Evolutionary conservation across 2,797 vertebrate species (phyloP), one percentile per base, ranked within the genome.

Genomic region (Gadopsis bispinosus): DNA sequence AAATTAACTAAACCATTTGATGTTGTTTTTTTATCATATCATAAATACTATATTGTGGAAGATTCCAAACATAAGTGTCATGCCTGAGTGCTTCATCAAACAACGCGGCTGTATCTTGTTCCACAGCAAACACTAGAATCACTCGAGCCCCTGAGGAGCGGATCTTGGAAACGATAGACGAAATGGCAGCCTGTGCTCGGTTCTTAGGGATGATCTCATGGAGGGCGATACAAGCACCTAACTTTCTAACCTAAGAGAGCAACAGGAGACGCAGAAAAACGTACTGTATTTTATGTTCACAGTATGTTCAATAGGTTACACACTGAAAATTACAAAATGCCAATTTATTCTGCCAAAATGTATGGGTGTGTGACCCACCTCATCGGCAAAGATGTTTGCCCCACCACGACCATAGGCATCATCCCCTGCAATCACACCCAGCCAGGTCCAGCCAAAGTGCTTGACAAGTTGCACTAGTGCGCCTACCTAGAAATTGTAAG

Each of bases 371-470:
- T 10, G 20, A 82, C 73, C 31, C 17, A 96, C 92, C 79, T 95
- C 75, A 14, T 94, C 63, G 1, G 81, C 91, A 77, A 96, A 96
- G 20, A 95, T 93, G 47, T 92, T 95, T 17, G 95, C 93, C 0
- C 96, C 95, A n/a, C 92, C 91, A 19, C 83, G 94, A 20, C 95
- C 95, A 43, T 96, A 96, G 0, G 91, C 95, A 66, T 96, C 96
- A 55, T 96, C 95, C 0, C 95, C 95, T 41, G 95, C 95, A 8
- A 96, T 88, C 26, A 94, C 92, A 53, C 95, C 96, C 17, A 96
- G 91, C 96, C 96, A 96, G 14, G 92, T 95, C 95, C 95, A 96
- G 61, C 92, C 92, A 54, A 95, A 96, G 89, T 95, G 93, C 58
- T 91, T 90, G 19, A 96, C 93, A 26, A 96, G 93, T 69, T 96